phyloP scores from a whole-genome alignment of 2,888 invertebrate species.

The Macaria liturata region DNA sequence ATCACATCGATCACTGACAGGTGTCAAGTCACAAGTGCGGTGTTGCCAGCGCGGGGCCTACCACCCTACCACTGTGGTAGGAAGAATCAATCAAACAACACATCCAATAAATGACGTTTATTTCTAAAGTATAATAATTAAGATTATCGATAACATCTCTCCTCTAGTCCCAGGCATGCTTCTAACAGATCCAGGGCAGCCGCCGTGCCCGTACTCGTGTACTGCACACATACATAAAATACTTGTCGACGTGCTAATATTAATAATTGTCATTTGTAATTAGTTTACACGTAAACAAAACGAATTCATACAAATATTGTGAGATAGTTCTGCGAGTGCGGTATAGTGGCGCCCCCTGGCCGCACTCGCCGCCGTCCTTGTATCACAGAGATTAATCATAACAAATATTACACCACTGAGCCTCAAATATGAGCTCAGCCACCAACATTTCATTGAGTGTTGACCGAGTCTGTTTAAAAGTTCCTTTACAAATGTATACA shows the following conservation, averaged over 20 bases:
- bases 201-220: too few species aligned
- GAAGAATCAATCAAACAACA: constrained; percentile 36
- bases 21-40: constrained; percentile 2
- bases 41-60: constrained; percentile 19
- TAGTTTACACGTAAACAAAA: constrained; percentile 17
- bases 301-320: constrained; percentile 23
- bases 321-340: constrained; percentile 11
- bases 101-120: constrained; percentile 71
- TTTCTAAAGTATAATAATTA: constrained; percentile 65
- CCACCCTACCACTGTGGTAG: constrained; percentile 20
- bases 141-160: constrained; percentile 39
- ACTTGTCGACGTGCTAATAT: constrained; percentile 5
- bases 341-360: not conserved
- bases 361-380: not conserved
- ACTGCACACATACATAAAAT: too few species aligned
- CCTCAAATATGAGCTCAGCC: too few species aligned
- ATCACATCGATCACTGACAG: constrained; percentile 1
- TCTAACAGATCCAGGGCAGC: too few species aligned
- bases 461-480: too few species aligned
- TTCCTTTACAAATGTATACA: too few species aligned
- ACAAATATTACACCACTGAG: constrained; percentile 9
- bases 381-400: constrained; percentile 21
- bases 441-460: too few species aligned
- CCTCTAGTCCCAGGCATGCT: too few species aligned
- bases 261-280: constrained; percentile 23